These are phyloP conservation scores for Tenthredo livida DNA, from an alignment of 2,888 invertebrate genomes.

Conservation along the genomic window DNA sequence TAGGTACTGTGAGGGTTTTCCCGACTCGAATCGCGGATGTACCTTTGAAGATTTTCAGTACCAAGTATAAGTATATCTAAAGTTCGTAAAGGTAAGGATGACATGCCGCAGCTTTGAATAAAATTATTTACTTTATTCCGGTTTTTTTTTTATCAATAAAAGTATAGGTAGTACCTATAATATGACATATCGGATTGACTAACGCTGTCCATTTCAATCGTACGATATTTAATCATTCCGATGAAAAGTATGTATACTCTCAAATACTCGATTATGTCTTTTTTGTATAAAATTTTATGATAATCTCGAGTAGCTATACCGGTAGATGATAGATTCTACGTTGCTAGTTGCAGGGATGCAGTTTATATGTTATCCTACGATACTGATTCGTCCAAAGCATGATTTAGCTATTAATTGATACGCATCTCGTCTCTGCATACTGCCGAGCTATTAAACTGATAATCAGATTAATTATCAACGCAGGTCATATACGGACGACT, in stretches of 20 bases:
- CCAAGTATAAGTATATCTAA: neutral
- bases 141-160: neutral
- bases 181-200: neutral
- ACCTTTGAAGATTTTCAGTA: slow-evolving; percentile 17
- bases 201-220: neutral
- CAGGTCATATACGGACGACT: slow-evolving; percentile 43
- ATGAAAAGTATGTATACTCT: neutral
- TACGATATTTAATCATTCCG: neutral
- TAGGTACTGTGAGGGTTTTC: neutral
- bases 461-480: slow-evolving; percentile 68
- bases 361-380: neutral
- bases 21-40: slow-evolving; percentile 9
- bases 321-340: neutral
- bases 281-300: neutral
- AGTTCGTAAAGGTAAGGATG: no score
- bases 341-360: neutral
- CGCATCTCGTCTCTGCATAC: slow-evolving; percentile 59
- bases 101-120: neutral
- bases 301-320: neutral
- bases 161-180: no score
- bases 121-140: neutral
- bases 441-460: slow-evolving; percentile 62
- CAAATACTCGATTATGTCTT: neutral
- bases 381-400: slow-evolving; percentile 38
- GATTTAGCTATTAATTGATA: slow-evolving; percentile 65